Conservation (phyloP, 2,888 invertebrate genomes). For the Theristus sp. region DNA sequence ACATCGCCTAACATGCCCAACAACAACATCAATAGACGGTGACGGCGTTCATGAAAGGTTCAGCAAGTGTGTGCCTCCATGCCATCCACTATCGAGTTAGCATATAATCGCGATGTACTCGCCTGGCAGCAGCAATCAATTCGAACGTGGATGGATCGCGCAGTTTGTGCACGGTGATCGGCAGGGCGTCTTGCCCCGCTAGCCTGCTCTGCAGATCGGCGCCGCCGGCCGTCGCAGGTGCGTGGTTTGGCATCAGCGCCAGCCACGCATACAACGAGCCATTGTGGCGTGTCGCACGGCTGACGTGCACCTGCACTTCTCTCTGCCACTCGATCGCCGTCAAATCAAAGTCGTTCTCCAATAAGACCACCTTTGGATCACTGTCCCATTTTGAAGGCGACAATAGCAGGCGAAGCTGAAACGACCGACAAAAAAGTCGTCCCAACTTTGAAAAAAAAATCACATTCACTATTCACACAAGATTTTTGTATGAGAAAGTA, state of each 20-base stretch:
- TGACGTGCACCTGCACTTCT: conserved; percentile 46
- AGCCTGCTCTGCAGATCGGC: background rate
- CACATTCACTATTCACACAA: no score
- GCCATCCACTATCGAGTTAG: no score
- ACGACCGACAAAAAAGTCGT: no score
- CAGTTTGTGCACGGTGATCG: conserved; percentile 14
- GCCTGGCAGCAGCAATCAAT: conserved; percentile 13
- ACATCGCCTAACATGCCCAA: no score
- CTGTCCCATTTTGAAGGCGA: background rate
- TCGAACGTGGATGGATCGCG: conserved; percentile 26
- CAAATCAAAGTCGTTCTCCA: background rate
- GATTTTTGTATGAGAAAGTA: no score
- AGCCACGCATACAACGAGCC: conserved; percentile 64
- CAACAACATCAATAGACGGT: no score
- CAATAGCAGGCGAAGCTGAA: background rate
- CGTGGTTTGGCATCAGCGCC: conserved; percentile 39
- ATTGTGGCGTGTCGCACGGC: conserved; percentile 55
- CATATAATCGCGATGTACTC: no score
- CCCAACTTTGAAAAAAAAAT: no score
- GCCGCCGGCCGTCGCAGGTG: conserved; percentile 10
- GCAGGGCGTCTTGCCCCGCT: conserved; percentile 10
- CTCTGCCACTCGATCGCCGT: background rate
- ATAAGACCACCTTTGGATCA: no score
- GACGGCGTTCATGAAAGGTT: no score
- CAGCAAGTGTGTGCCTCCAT: no score